A percentile compares a stretch with the other conserved stretches of the same genome.
Evolutionary conservation across 2,888 invertebrate species (phyloP).

Genomic region (Adela reaumurella): DNA sequence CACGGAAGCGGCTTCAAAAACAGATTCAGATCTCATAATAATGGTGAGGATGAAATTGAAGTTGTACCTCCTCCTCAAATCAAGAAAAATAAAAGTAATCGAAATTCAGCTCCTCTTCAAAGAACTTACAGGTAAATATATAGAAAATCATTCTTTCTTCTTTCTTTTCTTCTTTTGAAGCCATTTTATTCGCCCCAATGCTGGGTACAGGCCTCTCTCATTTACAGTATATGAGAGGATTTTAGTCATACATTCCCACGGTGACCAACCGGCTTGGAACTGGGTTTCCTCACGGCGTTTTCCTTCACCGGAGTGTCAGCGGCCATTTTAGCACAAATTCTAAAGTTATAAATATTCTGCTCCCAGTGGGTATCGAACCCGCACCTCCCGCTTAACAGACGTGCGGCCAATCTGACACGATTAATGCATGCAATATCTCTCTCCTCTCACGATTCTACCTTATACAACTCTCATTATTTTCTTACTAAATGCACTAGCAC

Average conservation of each 20-base stretch:
- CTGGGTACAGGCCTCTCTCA: too few relatives aligned
- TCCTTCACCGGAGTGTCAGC: too few relatives aligned
- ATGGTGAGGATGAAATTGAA: constrained; percentile 35
- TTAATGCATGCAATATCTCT: too few relatives aligned
- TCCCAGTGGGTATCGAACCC: too few relatives aligned
- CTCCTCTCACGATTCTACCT: constrained; percentile 5
- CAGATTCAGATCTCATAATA: constrained; percentile 41
- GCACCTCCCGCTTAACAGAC: too few relatives aligned
- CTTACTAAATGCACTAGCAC: constrained; percentile 2
- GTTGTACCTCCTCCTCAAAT: constrained; percentile 24
- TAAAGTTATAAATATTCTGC: too few relatives aligned
- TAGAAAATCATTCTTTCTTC: neutral
- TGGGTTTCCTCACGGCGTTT: too few relatives aligned
- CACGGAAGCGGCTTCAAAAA: constrained; percentile 56
- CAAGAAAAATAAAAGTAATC: constrained; percentile 44
- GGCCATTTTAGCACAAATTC: too few relatives aligned
- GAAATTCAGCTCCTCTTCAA: constrained; percentile 32
- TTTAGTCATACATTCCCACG: too few relatives aligned
- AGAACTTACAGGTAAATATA: constrained; percentile 36
- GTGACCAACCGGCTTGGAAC: too few relatives aligned
- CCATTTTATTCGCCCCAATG: too few relatives aligned
- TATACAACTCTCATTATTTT: constrained; percentile 8
- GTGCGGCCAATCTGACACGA: too few relatives aligned
- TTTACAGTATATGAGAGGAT: constrained; percentile 10
- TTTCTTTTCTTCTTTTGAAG: neutral